A percentile compares a stretch with the other conserved stretches of the same genome.
phyloP scores from a whole-genome alignment of 1,140 invertebrate genomes.

The Drosophila nannoptera region DNA sequence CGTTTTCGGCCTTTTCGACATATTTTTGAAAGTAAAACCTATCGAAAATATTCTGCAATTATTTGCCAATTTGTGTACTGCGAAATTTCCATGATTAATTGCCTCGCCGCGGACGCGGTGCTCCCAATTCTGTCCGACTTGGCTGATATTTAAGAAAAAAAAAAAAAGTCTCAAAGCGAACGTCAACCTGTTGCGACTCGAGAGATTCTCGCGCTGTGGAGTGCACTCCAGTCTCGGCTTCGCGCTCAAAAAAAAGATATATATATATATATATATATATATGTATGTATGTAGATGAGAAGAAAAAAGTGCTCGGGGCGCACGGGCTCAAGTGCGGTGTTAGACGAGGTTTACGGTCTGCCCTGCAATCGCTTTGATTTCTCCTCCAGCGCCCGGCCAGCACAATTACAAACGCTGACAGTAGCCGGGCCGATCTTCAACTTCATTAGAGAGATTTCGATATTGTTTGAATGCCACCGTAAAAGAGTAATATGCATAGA shows the following conservation, averaged over 20 bases:
- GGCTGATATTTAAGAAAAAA: slow-evolving; percentile 43
- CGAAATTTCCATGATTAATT: slow-evolving; percentile 66
- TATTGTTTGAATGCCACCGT: slow-evolving; percentile 77
- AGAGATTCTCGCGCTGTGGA: slow-evolving; percentile 48
- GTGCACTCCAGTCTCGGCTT: slow-evolving; percentile 33
- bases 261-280: background rate
- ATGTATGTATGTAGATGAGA: background rate
- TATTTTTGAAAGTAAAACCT: slow-evolving; percentile 62
- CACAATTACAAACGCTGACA: slow-evolving; percentile 71
- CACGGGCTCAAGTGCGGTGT: slow-evolving; percentile 38
- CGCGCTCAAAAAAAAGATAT: background rate
- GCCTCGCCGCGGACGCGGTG: slow-evolving; percentile 32
- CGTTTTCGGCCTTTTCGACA: slow-evolving; percentile 63
- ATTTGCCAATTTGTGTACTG: slow-evolving; percentile 65
- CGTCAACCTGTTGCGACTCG: slow-evolving; percentile 47
- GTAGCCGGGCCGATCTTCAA: slow-evolving; percentile 76
- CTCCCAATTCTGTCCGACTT: slow-evolving; percentile 26
- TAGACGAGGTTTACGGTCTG: slow-evolving; percentile 26
- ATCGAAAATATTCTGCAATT: slow-evolving; percentile 55
- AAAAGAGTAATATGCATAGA: slow-evolving; percentile 55
- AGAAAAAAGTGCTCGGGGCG: slow-evolving; percentile 23
- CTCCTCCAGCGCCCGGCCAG: slow-evolving; percentile 18
- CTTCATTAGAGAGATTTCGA: slow-evolving; percentile 78
- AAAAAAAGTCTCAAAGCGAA: slow-evolving; percentile 24
- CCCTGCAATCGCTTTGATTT: slow-evolving; percentile 52